Evolutionary conservation across 23 tunicate species (phyloP).

Genomic region (Styela clava): DNA sequence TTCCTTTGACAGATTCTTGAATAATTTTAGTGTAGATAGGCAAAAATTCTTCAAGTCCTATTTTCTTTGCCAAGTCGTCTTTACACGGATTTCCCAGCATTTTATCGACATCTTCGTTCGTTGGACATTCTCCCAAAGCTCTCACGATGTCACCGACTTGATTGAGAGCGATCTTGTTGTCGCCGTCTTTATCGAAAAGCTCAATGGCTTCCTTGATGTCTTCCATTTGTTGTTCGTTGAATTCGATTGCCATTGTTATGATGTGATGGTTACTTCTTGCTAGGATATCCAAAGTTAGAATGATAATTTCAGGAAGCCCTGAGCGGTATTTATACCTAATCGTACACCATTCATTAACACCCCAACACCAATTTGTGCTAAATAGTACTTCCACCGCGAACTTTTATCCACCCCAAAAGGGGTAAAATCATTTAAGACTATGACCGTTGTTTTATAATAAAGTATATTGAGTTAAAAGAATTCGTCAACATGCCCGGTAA

Average conservation of each 20-base stretch:
- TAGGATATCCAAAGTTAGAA: not conserved
- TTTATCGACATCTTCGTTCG: slow-evolving; percentile 11
- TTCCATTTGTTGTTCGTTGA: not conserved
- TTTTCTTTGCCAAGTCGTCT: slow-evolving; percentile 27
- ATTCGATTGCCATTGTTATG: not conserved
- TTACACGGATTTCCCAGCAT: slow-evolving; percentile 9
- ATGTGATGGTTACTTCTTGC: not conserved
- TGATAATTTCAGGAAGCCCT: no score
- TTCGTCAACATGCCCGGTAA: no score
- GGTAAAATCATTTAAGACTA: no score
- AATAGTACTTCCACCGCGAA: no score
- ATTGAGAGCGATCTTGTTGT: slow-evolving; percentile 7
- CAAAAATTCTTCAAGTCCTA: slow-evolving; percentile 58
- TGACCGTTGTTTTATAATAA: no score
- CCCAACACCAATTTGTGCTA: no score
- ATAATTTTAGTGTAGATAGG: slow-evolving; percentile 39
- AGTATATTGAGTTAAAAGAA: no score
- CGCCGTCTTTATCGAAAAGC: slow-evolving; percentile 41
- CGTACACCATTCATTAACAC: no score
- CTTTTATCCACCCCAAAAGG: not conserved
- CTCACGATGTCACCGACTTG: slow-evolving; percentile 22
- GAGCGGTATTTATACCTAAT: no score
- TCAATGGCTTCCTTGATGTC: slow-evolving; percentile 86
- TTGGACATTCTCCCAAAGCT: slow-evolving; percentile 26
- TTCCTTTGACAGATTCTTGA: slow-evolving; percentile 58